Evolutionary conservation across 2,888 invertebrate genomes (phyloP).

Genomic region (Euzophera pinguis): DNA sequence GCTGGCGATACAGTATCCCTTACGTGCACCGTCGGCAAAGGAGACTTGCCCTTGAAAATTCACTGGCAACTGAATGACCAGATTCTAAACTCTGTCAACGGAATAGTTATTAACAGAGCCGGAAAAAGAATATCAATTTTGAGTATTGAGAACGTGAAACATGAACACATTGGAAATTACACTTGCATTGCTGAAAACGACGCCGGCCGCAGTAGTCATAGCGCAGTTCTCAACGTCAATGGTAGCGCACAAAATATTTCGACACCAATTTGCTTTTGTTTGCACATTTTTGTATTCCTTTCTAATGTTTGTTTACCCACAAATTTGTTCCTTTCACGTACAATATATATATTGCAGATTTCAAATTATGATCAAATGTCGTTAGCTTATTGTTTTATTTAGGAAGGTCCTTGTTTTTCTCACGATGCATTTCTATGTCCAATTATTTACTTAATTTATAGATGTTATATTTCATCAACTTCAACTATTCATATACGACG

Average conservation of each 20-base stretch:
- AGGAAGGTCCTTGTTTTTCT: no score
- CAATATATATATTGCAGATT: neutral
- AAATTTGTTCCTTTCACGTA: slow-evolving; percentile 14
- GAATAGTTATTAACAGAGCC: slow-evolving; percentile 79
- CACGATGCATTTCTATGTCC: no score
- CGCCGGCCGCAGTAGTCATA: slow-evolving; percentile 82
- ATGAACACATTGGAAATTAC: slow-evolving; percentile 81
- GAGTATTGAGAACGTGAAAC: slow-evolving; percentile 81
- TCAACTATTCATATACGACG: no score
- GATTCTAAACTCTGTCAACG: slow-evolving; percentile 72
- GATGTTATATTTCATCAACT: no score
- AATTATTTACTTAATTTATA: no score
- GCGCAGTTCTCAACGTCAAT: slow-evolving; percentile 84
- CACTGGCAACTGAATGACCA: slow-evolving; percentile 84
- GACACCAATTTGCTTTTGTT: slow-evolving; percentile 37
- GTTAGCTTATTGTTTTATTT: neutral
- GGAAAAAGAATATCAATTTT: slow-evolving; percentile 84
- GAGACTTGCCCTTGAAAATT: slow-evolving; percentile 85
- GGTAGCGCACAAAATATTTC: slow-evolving; percentile 66
- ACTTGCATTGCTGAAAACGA: slow-evolving; percentile 83
- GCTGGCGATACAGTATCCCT: slow-evolving; percentile 86
- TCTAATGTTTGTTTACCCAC: slow-evolving; percentile 23
- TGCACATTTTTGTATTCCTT: slow-evolving; percentile 40
- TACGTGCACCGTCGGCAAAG: slow-evolving; percentile 85
- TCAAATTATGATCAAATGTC: neutral